phyloP scores from a whole-genome alignment of 2,888 invertebrate genomes.

The Eupithecia inturbata region DNA sequence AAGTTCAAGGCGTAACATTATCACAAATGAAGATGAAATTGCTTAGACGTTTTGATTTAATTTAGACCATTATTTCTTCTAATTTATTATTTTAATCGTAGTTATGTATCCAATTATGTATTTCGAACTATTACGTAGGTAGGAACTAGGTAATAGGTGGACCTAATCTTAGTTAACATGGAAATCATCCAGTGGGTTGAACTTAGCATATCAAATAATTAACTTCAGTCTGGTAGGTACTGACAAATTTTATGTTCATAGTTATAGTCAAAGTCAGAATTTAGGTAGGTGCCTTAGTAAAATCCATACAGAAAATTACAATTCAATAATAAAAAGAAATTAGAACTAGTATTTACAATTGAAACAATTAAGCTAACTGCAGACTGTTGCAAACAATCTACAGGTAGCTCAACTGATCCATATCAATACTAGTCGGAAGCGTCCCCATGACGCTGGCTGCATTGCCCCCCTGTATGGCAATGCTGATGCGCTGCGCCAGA shows the following conservation, averaged over 20 bases:
- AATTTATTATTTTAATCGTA: neutral
- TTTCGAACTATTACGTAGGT: neutral
- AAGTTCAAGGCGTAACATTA: conserved; percentile 37
- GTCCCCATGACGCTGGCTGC: too few relatives aligned
- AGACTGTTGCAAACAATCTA: too few relatives aligned
- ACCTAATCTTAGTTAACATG: neutral
- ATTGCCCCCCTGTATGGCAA: too few relatives aligned
- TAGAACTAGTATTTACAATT: too few relatives aligned
- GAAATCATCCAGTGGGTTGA: conserved; percentile 2
- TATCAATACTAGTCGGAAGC: too few relatives aligned
- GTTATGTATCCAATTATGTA: conserved; percentile 1
- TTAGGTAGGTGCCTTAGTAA: neutral
- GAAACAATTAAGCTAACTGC: too few relatives aligned
- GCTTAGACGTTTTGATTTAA: conserved; percentile 30
- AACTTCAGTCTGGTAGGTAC: neutral
- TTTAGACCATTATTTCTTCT: conserved; percentile 20
- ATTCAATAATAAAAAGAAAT: too few relatives aligned
- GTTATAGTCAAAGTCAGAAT: conserved; percentile 5
- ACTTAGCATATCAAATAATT: conserved; percentile 17
- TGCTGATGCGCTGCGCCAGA: too few relatives aligned
- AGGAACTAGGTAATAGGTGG: neutral
- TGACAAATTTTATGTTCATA: conserved; percentile 1
- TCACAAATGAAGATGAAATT: conserved; percentile 30
- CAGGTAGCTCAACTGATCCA: too few relatives aligned
- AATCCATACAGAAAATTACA: neutral